Evolutionary conservation across 92 coral and sea anemone genomes (phyloP), one percentile per base, ranked within the genome.

Genomic region (Paragorgia papillata): DNA sequence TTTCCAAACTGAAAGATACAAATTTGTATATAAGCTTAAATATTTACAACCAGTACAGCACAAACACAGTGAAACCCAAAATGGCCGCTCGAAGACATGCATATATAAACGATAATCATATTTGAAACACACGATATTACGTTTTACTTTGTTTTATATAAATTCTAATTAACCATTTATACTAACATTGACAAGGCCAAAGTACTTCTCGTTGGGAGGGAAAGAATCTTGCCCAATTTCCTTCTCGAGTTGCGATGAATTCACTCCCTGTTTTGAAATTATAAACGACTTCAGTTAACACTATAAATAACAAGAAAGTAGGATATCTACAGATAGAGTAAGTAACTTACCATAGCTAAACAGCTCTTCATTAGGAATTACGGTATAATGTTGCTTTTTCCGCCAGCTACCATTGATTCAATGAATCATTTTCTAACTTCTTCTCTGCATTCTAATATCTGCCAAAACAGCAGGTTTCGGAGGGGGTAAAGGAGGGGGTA

Each of bases 131-230:
- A 55, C 24, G 19, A 2, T 9, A 9, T 55, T 19, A 55, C 12
- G 22, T 55, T 27, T 22, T 55, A 9, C 61, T 55, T 10, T 19
- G 29, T 17, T 10, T 10, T 55, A 19, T 27, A 48, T 48, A 15
- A 12, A 2, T 55, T 55, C 26, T 21, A 19, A 17, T 12, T 55
- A 19, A 37, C 4, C 4, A 37, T n/a, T n/a, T 35, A 54, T 15
- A 87, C 97, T 84, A 82, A 93, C 97, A 62, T 93, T 93, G 26
- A 93, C 97, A 69, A 93, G 85, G 50, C 97, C 97, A 80, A 93
- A 93, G 81, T 92, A 93, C 77, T 93, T 96, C 76, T 93, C 97
- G 86, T 93, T 93, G 51, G 91, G 97, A 44, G 97, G 97, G 79
- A 93, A 93, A 10, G 10, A 37, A 83, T 93, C 97, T 50, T 86